phyloP scores from a whole-genome alignment of 2,888 invertebrate genomes.

The Napeogenes sylphis region DNA sequence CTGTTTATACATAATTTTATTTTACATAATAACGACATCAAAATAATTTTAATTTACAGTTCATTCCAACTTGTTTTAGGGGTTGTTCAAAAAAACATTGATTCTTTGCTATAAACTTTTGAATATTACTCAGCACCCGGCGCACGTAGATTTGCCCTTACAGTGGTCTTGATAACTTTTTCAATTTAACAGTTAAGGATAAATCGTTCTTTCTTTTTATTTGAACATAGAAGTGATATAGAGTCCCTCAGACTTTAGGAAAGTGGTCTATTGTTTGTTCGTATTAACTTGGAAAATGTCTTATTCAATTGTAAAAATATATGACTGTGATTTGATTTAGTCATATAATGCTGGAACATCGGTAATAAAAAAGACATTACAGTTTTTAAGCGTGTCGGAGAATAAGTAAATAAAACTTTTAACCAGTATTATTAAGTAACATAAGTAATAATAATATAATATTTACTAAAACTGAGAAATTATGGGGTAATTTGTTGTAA shows the following conservation, averaged over 20 bases:
- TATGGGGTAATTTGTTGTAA: too few species aligned
- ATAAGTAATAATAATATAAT: too few species aligned
- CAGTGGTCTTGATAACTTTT: constrained; percentile 74
- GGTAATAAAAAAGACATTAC: too few species aligned
- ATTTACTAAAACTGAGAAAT: too few species aligned
- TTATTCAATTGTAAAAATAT: neutral
- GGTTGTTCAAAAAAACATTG: constrained; percentile 34
- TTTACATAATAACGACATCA: too few species aligned
- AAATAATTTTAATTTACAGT: constrained; percentile 43
- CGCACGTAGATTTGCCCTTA: constrained; percentile 74
- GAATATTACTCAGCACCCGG: constrained; percentile 72
- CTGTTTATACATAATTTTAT: too few species aligned
- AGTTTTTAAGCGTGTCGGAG: too few species aligned
- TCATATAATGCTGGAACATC: too few species aligned
- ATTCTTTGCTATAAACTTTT: constrained; percentile 65
- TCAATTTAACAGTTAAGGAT: constrained; percentile 78
- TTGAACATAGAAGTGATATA: constrained; percentile 74
- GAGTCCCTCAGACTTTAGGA: constrained; percentile 63
- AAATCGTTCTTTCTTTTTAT: constrained; percentile 76
- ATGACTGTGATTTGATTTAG: neutral
- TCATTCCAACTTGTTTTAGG: constrained; percentile 63
- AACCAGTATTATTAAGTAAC: too few species aligned
- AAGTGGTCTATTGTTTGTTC: constrained; percentile 29
- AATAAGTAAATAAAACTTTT: too few species aligned
- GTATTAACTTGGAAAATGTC: constrained; percentile 3